Base-by-base conservation (phyloP, 2,113 vertebrate species). In the Chionis minor region DNA sequence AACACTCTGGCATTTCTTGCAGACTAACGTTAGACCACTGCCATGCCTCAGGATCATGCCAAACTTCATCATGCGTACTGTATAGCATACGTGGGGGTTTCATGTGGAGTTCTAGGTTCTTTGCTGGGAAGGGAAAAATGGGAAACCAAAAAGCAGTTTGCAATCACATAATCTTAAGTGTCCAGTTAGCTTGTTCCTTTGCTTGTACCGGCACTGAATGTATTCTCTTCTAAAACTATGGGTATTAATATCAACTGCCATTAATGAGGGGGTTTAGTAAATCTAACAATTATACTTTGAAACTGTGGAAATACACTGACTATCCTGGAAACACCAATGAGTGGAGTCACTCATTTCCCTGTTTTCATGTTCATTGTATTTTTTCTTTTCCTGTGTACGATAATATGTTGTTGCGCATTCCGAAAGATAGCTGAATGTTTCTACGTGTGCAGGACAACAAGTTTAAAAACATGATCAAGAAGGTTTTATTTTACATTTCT, bases 71-170 rank as follows among this genome's bases (percentile, higher is more conserved):
- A 10, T 51, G 28, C 12, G 6, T 32, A 35, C 75, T 62, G 15
- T 24, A 6, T 56, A 42, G 47, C 23, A 30, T 58, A 42, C 0
- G 0, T 2, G 5, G 54, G 21, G 72, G 15, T 82, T 45, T 67
- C 20, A 10, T 33, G 8, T 63, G 42, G 27, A 21, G 9, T 45
- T 86, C 35, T 73, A 58, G 26, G 16, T 56, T 49, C 19, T 26
- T 63, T 79, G 7, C 7, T 26, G 44, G 38, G 72, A 69, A 73
- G 44, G 33, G 35, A 26, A 62, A 71, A 82, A 11, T 15, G 23
- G 42, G 40, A 59, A 61, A 38, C 58, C 61, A 28, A 77, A 78
- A 51, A 82, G 0, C 15, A 35, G 4, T 30, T 87, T 83, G 15
- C 49, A 49, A 5, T 74, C 8, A 12, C 4, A 0, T 78, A 17